Conservation (phyloP, 2,888 invertebrate species). For the Dasysyrphus albostriatus region DNA sequence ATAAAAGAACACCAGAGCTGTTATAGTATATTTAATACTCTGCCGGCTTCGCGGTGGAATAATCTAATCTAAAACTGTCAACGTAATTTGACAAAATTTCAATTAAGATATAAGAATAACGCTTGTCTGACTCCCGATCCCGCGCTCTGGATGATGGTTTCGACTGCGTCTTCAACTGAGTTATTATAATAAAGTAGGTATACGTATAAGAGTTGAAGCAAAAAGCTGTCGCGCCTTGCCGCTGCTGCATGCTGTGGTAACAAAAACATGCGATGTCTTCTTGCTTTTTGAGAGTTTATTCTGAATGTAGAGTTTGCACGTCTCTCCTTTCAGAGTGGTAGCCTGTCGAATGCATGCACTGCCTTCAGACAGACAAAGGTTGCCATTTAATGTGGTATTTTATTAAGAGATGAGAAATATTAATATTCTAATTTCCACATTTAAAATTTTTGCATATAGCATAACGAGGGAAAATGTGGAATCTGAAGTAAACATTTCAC, state of each 20-base stretch:
- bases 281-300: conserved; percentile 20
- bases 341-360: conserved; percentile 49
- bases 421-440: too few relatives aligned
- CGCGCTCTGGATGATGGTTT: conserved; percentile 49
- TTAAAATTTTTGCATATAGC: too few relatives aligned
- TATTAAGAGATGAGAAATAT: too few relatives aligned
- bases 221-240: conserved; percentile 66
- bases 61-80: conserved; percentile 80
- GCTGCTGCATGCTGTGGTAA: background rate
- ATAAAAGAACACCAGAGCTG: conserved; percentile 23
- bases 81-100: conserved; percentile 81
- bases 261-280: conserved; percentile 58
- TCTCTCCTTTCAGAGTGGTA: background rate
- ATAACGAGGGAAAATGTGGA: too few relatives aligned
- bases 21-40: background rate
- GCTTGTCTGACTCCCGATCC: conserved; percentile 79
- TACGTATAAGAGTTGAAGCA: conserved; percentile 36
- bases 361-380: conserved; percentile 48
- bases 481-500: too few relatives aligned
- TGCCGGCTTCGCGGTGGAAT: conserved; percentile 66
- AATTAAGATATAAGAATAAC: conserved; percentile 80
- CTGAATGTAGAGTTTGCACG: background rate
- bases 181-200: background rate
- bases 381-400: background rate
- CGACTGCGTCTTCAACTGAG: conserved; percentile 11